Base-by-base conservation (phyloP, 30 jellyfish, hydroid and myxozoan species). In the Aurelia aurita complex sp. Pacific region DNA sequence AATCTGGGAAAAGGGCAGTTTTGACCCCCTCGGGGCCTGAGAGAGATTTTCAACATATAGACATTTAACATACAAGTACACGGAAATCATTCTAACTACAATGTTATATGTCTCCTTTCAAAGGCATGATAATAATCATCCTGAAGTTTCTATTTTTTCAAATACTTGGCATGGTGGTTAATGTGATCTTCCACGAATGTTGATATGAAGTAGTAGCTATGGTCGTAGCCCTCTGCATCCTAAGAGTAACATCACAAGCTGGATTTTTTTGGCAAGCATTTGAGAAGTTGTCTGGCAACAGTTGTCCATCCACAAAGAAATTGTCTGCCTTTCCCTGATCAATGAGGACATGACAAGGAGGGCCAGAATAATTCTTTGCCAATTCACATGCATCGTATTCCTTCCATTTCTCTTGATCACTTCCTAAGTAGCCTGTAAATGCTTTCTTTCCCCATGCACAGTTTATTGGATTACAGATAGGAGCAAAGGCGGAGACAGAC, bases 361-460 rank as follows among this genome's bases (percentile, higher is more conserved):
- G 98, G 23, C 97, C 97, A 12, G 89, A 35, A 42, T 88, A 88
- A 3, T 68, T 74, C 64, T 86, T 80, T 1, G 64, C 98, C 84
- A 94, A 74, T 64, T 94, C 98, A 73, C 89, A 65, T 10, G 98
- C 95, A 69, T 94, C 98, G 74, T 94, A 94, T n/a, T 74, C 91
- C 89, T 94, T 89, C 99, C 99, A 94, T 15, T 89, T 77, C 59
- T 83, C 91, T 80, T 89, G 83, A 73, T 94, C 89, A 23, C 69
- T 79, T 23, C 99, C 99, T 33, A 94, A 46, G 77, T 88, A 94
- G 18, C 97, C 99, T 52, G 90, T 67, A 60, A 94, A 89, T 74
- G 99, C 99, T 67, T 94, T 94, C 75, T 68, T 69, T 32, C 99
- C 99, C 99, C 99, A 94, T 6, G 99, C 96, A 54, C 97, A 94